A percentile compares a stretch with the other conserved stretches of the same genome.
These are phyloP conservation scores for Sebastes itinus DNA, from an alignment of 2,797 vertebrate species.

Conservation along the genomic window DNA sequence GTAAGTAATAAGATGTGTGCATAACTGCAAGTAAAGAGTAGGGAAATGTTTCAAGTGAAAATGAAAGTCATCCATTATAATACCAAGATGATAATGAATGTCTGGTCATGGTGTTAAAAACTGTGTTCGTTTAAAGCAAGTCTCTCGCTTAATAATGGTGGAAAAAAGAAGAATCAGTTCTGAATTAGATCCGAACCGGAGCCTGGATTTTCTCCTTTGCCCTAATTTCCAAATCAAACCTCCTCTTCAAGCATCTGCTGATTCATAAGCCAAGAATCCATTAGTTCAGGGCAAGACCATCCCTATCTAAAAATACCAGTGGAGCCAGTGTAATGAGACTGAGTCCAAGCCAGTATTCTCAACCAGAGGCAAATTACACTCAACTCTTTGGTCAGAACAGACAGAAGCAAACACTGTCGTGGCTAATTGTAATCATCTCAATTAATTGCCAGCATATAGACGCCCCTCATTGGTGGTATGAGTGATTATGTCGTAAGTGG, in stretches of 20 bases:
- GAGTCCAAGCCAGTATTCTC: slow-evolving; percentile 42
- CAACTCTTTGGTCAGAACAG: slow-evolving; percentile 57
- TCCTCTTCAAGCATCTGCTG: slow-evolving; percentile 27
- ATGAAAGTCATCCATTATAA: neutral
- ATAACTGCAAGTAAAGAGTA: neutral
- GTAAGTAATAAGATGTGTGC: neutral
- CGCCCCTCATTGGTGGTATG: slow-evolving; percentile 65
- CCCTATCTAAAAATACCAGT: slow-evolving; percentile 46
- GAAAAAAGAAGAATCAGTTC: neutral
- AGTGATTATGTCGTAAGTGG: slow-evolving; percentile 71
- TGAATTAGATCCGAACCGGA: slow-evolving; percentile 2
- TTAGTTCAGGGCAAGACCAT: slow-evolving; percentile 43
- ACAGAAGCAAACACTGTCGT: slow-evolving; percentile 55
- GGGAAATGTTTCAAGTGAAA: neutral
- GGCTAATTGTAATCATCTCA: slow-evolving; percentile 71
- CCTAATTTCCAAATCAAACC: slow-evolving; percentile 45
- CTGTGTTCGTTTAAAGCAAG: neutral
- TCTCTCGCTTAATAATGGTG: neutral
- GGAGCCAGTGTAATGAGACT: slow-evolving; percentile 39
- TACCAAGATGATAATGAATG: neutral
- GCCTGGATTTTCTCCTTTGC: neutral
- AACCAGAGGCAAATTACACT: slow-evolving; percentile 49
- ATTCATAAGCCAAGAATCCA: slow-evolving; percentile 51
- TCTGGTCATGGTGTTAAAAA: neutral
- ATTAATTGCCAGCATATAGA: slow-evolving; percentile 67